Evolutionary conservation across 92 coral and sea anemone genomes (phyloP).

Genomic region (Hydrozoanthus gracilis): DNA sequence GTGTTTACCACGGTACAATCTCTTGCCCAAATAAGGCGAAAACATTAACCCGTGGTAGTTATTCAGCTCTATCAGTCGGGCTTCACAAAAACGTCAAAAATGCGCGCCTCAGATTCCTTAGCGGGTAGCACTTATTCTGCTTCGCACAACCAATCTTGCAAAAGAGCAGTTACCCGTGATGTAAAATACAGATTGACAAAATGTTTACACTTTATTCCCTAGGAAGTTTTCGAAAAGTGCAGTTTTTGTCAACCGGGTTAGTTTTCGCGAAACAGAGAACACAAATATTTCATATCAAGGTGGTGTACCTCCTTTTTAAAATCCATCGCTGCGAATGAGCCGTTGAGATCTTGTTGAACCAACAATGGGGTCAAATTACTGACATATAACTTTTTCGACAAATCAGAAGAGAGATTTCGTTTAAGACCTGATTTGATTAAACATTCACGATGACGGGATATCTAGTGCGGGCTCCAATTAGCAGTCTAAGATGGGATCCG

Average conservation of each 20-base stretch:
- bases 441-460: neutral
- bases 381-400: neutral
- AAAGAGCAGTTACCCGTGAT: neutral
- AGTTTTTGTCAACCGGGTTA: neutral
- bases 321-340: neutral
- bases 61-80: neutral
- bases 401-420: neutral
- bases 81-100: neutral
- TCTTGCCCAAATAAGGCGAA: conserved; percentile 32
- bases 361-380: neutral
- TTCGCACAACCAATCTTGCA: neutral
- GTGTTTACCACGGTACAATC: neutral
- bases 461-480: neutral
- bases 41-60: neutral
- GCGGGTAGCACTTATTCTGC: neutral
- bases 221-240: neutral
- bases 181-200: neutral
- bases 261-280: neutral
- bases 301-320: neutral
- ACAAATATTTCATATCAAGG: neutral
- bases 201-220: neutral
- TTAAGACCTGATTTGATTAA: neutral
- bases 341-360: neutral
- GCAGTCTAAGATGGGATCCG: neutral
- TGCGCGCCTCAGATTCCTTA: conserved; percentile 2